These are phyloP conservation scores for Corydoras maculifer DNA, from an alignment of 2,113 vertebrate species.

Conservation along the genomic window DNA sequence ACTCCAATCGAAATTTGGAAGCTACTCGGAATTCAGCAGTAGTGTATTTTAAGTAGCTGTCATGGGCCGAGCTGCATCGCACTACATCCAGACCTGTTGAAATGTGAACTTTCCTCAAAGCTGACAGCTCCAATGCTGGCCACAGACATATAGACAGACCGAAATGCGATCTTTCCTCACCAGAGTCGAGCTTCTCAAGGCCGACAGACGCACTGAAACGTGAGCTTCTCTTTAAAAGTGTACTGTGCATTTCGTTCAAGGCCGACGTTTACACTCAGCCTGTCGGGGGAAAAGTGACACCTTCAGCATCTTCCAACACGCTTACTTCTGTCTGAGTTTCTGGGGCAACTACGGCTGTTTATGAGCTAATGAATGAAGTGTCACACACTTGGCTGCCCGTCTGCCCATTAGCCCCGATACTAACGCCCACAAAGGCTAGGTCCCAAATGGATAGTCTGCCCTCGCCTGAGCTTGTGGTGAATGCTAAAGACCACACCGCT, in stretches of 20 bases:
- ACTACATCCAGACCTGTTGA: constrained; percentile 5
- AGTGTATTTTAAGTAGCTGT: background rate
- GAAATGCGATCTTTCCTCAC: constrained; percentile 1
- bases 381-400: constrained; percentile 29
- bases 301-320: constrained; percentile 44
- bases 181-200: constrained; percentile 5
- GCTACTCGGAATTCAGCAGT: background rate
- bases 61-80: constrained; percentile 7
- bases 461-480: constrained; percentile 12
- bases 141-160: background rate
- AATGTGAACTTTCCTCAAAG: constrained; percentile 24
- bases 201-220: background rate
- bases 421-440: constrained; percentile 26
- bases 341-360: constrained; percentile 17
- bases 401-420: constrained; percentile 35
- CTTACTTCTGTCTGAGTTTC: constrained; percentile 37
- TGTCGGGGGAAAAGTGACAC: constrained; percentile 4
- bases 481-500: constrained; percentile 17
- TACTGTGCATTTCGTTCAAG: background rate
- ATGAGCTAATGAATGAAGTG: constrained; percentile 38
- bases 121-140: background rate
- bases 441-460: constrained; percentile 32
- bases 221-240: constrained; percentile 6
- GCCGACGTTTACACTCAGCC: background rate
- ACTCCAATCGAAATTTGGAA: background rate